A percentile compares a stretch with the other conserved stretches of the same genome.
Evolutionary conservation across 2,797 vertebrate genomes (phyloP).

Genomic region (Anomalospiza imberbis): DNA sequence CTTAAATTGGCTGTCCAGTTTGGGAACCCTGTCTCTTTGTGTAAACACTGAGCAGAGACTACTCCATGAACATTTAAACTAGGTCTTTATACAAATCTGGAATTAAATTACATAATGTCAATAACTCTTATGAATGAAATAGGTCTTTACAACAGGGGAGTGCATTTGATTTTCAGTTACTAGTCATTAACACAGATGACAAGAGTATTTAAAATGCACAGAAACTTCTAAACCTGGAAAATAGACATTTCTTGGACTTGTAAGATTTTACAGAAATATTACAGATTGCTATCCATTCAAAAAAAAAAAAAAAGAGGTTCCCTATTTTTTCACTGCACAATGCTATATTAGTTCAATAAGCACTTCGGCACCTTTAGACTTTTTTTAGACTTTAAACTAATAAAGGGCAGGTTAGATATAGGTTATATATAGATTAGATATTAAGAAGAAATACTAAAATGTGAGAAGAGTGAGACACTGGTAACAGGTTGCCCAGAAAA

Average conservation of each 20-base stretch:
- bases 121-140: neutral
- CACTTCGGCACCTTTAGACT: neutral
- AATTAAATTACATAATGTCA: neutral
- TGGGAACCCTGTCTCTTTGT: neutral
- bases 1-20: neutral
- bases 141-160: neutral
- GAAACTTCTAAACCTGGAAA: neutral
- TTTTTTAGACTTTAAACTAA: neutral
- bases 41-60: neutral
- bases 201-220: neutral
- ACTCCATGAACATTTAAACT: neutral
- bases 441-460: neutral
- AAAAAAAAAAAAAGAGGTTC: neutral
- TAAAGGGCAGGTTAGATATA: neutral
- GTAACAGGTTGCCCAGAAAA: neutral
- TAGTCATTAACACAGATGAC: neutral
- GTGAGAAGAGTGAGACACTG: neutral
- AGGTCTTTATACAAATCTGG: neutral
- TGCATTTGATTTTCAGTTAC: neutral
- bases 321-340: neutral
- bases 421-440: neutral
- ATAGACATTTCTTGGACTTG: neutral
- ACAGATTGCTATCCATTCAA: neutral
- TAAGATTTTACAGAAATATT: neutral
- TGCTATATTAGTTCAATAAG: neutral